Evolutionary conservation across 1,140 invertebrate genomes (phyloP).

Genomic region (Lithobius niger): DNA sequence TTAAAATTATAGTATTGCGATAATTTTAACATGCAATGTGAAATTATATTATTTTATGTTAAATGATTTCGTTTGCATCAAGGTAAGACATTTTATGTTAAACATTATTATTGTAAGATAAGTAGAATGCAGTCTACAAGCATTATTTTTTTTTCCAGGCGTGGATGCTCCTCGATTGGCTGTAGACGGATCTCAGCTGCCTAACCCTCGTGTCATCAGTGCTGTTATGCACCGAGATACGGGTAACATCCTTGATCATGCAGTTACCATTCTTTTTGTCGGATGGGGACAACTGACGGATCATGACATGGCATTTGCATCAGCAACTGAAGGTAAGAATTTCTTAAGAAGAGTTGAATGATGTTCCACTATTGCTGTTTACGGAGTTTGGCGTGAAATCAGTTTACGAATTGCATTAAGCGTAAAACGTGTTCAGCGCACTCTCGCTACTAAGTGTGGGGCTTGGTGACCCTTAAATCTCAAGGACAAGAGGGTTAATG

Average conservation of each 20-base stretch:
- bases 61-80: too few relatives aligned
- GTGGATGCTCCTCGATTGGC: constrained; percentile 63
- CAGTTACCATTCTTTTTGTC: constrained; percentile 83
- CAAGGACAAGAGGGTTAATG: too few relatives aligned
- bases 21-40: too few relatives aligned
- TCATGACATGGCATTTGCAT: constrained; percentile 81
- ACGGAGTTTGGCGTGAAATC: too few relatives aligned
- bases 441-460: neutral
- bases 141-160: constrained; percentile 19
- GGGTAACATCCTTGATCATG: constrained; percentile 71
- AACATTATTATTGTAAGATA: too few relatives aligned
- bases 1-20: too few relatives aligned
- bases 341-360: constrained; percentile 16
- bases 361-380: constrained; percentile 14
- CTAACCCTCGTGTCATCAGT: constrained; percentile 66
- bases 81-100: too few relatives aligned
- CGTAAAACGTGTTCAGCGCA: neutral
- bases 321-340: constrained; percentile 37
- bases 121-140: too few relatives aligned
- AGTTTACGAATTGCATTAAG: too few relatives aligned
- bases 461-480: too few relatives aligned
- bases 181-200: constrained; percentile 51
- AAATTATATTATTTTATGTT: too few relatives aligned
- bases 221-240: constrained; percentile 81
- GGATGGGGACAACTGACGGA: constrained; percentile 93